Conservation (phyloP, 2,113 vertebrate genomes). For the Melanerpes formicivorus region DNA sequence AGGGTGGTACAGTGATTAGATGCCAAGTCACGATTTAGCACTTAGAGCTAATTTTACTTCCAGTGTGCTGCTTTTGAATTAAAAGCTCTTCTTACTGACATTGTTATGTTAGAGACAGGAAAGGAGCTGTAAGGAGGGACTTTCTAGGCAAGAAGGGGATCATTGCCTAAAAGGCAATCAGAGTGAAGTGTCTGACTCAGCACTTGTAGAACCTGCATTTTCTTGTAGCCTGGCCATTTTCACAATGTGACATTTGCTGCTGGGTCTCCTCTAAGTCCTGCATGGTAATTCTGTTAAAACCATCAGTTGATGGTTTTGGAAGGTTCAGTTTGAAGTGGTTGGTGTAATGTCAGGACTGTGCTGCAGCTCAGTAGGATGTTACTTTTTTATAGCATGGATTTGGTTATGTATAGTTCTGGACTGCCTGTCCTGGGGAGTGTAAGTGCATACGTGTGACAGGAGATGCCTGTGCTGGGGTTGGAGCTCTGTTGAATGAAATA, state of each 20-base stretch:
- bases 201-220: not conserved
- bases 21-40: constrained; percentile 46
- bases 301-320: not conserved
- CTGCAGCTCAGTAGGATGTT: not conserved
- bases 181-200: not conserved
- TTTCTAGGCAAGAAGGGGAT: not conserved
- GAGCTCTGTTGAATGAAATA: not conserved
- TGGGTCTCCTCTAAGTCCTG: not conserved
- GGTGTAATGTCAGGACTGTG: not conserved
- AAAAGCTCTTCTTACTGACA: not conserved
- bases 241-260: fast-evolving
- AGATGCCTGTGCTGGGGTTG: not conserved
- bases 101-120: not conserved
- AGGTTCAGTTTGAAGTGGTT: not conserved
- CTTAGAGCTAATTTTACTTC: constrained; percentile 63
- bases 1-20: constrained; percentile 17
- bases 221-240: not conserved
- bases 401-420: not conserved
- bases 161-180: not conserved
- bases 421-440: not conserved
- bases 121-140: not conserved
- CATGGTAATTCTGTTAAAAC: not conserved
- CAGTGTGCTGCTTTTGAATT: constrained; percentile 35
- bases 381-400: not conserved
- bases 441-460: fast-evolving